Evolutionary conservation across 2,113 vertebrate species (phyloP), one percentile per base, ranked within the genome.

Genomic region (Rhadina sibilatrix): DNA sequence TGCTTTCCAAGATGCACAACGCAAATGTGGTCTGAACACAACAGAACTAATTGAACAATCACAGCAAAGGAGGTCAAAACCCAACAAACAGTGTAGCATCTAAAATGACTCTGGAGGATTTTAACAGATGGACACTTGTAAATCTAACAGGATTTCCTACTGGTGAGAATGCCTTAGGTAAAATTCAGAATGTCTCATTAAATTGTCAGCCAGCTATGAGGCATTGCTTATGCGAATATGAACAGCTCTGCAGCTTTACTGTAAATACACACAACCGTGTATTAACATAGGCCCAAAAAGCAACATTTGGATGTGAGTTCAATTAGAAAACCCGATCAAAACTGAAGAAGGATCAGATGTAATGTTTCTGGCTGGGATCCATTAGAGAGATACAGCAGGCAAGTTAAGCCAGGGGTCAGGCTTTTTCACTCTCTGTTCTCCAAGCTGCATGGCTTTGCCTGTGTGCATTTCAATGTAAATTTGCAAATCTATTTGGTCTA

Each of bases 131-230:
- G 98, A 96, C 96, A 97, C 98, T 98, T 98, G 97, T 97, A 97
- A 98, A 98, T 97, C 97, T 98, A 97, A 98, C 94, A 98, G 97
- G 97, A 98, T 98, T 98, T 98, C 98, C 97, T 97, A 97, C 96
- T 94, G 80, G 96, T 97, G 93, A 98, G 97, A 97, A 97, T 96
- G 97, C 97, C 97, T 97, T 97, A 96, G 97, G 97, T 98, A 97
- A 98, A 98, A 98, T 96, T 93, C 97, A 97, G 93, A 97, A 91
- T 89, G 94, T 96, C 97, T 98, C 98, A 98, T 98, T 98, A 98
- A 98, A 98, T 96, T 97, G 97, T 97, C 97, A 97, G 95, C 94
- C 92, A 95, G 93, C 93, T 96, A 96, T 94, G 95, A 97, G 94
- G 94, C 97, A 96, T 97, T 72, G 87, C 95, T 98, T 88, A 96